These are phyloP conservation scores for Cynopterus brachyotis DNA, from an alignment of 2,113 vertebrate genomes.

Conservation along the genomic window DNA sequence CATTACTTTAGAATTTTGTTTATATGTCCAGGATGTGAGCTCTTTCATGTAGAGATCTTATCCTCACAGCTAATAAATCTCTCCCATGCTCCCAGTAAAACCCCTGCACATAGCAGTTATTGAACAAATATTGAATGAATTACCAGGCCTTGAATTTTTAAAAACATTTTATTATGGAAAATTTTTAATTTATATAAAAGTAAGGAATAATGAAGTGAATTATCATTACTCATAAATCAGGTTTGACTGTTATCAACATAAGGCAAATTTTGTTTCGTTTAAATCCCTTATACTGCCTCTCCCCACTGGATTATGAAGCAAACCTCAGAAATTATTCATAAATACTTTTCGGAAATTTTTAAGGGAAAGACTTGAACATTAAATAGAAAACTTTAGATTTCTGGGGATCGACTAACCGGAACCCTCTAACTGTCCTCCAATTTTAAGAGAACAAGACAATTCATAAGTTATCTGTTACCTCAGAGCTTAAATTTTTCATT, in stretches of 20 bases:
- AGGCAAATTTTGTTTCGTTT: neutral
- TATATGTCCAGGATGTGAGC: neutral
- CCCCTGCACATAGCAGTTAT: neutral
- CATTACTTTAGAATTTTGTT: neutral
- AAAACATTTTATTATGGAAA: neutral
- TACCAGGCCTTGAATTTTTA: neutral
- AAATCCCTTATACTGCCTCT: neutral
- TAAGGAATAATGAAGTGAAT: constrained; percentile 1
- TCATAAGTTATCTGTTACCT: neutral
- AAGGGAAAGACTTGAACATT: constrained; percentile 5
- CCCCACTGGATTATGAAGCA: neutral
- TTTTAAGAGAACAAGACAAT: neutral
- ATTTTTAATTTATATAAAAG: neutral
- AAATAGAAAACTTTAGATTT: neutral
- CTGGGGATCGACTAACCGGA: neutral
- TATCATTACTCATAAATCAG: neutral
- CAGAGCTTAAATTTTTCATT: neutral
- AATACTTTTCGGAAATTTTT: constrained; percentile 7
- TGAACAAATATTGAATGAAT: neutral
- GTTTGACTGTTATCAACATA: neutral
- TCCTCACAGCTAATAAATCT: constrained; percentile 34
- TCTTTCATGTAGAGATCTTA: neutral
- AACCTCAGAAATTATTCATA: neutral
- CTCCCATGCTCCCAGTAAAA: neutral
- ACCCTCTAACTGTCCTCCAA: neutral